Evolutionary conservation across 2,797 vertebrate genomes (phyloP), one percentile per base, ranked within the genome.

Genomic region (Myiotriccus ornatus): DNA sequence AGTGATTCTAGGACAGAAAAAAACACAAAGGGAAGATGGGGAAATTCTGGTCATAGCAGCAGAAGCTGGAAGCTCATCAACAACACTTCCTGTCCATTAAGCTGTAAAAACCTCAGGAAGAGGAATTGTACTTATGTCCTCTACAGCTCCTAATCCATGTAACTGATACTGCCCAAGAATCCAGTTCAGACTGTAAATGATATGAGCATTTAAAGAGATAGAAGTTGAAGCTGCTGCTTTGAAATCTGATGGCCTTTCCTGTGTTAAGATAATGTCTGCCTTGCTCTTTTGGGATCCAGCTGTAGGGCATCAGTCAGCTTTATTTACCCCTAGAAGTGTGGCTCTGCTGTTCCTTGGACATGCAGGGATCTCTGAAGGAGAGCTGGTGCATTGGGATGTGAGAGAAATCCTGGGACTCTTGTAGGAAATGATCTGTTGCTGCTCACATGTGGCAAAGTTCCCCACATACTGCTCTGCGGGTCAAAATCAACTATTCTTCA

Each of bases 51-150:
- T 73, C 5, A 1, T 41, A 64, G 63, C 1, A 1, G 73, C 85
- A 81, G 87, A 47, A 92, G 71, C 78, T 89, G 81, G 84, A 94
- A 57, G 53, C 76, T 90, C 83, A 91, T 87, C 93, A 94, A 53
- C 70, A 88, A 81, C 30, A 18, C 78, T 96, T 95, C 93, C 93
- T 96, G 80, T 78, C 95, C 93, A 93, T 95, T 96, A 93, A 88
- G 86, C 73, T 93, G 78, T 62, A 88, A 88, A 93, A 93, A 92
- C 68, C 57, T 94, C 89, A 89, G 93, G 90, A 95, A 96, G 80
- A 94, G 39, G 60, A 95, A 70, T 62, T 87, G 74, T 84, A 39
- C 84, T 95, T 83, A 89, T 81, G 85, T 92, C 87, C 85, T 94
- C 69, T 90, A 77, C 71, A 87, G 84, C 85, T 90, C 52, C 89